Percentiles rank a stretch among this genome's conserved stretches.
These are phyloP conservation scores for Euborellia annulipes DNA, from an alignment of 1,140 invertebrate species.

Conservation along the genomic window DNA sequence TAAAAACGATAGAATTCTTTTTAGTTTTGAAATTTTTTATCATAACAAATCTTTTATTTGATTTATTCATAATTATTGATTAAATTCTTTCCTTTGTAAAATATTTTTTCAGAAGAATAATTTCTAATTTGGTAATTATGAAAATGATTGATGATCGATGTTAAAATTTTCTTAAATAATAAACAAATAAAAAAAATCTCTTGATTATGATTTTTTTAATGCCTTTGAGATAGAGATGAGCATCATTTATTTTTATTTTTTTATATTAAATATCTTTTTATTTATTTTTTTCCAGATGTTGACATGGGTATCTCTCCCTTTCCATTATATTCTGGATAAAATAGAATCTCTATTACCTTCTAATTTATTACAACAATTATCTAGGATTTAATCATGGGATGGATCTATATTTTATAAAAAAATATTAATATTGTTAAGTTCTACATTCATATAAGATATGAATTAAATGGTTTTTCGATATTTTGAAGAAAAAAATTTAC, in stretches of 20 bases:
- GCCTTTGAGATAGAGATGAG: background rate
- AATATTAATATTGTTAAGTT: no score
- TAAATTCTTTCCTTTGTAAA: conserved; percentile 12
- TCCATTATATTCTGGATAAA: conserved; percentile 71
- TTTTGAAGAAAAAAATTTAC: no score
- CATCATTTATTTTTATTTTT: background rate
- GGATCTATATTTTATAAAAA: no score
- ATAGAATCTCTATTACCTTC: conserved; percentile 66
- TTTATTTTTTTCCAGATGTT: conserved; percentile 38
- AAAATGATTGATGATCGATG: conserved; percentile 12
- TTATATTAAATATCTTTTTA: background rate
- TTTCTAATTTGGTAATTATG: conserved; percentile 10
- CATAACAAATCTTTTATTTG: background rate
- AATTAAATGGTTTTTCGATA: no score
- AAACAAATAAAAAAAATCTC: conserved; percentile 14
- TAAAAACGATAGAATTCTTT: background rate
- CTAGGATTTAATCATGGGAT: conserved; percentile 65
- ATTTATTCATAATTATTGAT: conserved; percentile 2
- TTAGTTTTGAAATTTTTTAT: background rate
- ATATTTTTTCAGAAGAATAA: conserved; percentile 13
- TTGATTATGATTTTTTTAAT: conserved; percentile 13
- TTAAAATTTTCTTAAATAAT: conserved; percentile 13
- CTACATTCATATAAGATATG: no score
- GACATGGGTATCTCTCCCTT: conserved; percentile 64
- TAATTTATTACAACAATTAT: conserved; percentile 67